These are phyloP conservation scores for Hirudo medicinalis DNA, from an alignment of 1,140 invertebrate species.

Conservation along the genomic window DNA sequence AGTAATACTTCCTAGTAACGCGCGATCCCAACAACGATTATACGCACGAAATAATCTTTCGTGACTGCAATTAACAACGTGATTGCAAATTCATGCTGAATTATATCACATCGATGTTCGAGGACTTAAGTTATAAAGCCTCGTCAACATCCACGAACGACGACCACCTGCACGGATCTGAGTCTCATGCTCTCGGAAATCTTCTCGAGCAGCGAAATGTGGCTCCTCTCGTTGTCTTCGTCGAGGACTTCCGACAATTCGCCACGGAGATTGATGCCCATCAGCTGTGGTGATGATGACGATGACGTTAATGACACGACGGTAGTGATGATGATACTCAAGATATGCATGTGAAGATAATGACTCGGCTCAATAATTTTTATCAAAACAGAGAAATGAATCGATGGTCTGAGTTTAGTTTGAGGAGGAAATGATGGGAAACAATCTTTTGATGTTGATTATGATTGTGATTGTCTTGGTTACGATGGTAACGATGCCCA, in stretches of 20 bases:
- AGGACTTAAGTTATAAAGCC: too few relatives aligned
- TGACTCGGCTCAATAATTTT: background rate
- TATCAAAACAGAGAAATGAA: background rate
- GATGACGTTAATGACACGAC: background rate
- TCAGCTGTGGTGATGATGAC: slow-evolving; percentile 48
- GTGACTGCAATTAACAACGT: too few relatives aligned
- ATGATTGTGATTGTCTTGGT: background rate
- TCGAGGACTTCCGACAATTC: slow-evolving; percentile 46
- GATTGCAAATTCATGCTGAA: too few relatives aligned
- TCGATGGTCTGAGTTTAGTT: too few relatives aligned
- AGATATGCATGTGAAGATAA: background rate
- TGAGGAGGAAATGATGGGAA: background rate
- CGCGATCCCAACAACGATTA: too few relatives aligned
- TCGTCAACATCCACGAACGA: background rate
- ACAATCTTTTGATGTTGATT: slow-evolving; percentile 3
- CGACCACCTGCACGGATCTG: slow-evolving; percentile 29
- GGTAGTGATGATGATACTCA: background rate
- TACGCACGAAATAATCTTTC: too few relatives aligned
- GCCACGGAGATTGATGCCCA: slow-evolving; percentile 60
- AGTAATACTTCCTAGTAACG: too few relatives aligned
- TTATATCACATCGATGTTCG: too few relatives aligned
- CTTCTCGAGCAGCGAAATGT: slow-evolving; percentile 32
- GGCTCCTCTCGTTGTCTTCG: slow-evolving; percentile 26
- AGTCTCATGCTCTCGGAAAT: slow-evolving; percentile 31
- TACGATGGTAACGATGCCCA: background rate